Percentiles rank a stretch among this genome's conserved stretches.
phyloP scores from a whole-genome alignment of 2,888 invertebrate genomes.

The Blastobasis lacticolella region DNA sequence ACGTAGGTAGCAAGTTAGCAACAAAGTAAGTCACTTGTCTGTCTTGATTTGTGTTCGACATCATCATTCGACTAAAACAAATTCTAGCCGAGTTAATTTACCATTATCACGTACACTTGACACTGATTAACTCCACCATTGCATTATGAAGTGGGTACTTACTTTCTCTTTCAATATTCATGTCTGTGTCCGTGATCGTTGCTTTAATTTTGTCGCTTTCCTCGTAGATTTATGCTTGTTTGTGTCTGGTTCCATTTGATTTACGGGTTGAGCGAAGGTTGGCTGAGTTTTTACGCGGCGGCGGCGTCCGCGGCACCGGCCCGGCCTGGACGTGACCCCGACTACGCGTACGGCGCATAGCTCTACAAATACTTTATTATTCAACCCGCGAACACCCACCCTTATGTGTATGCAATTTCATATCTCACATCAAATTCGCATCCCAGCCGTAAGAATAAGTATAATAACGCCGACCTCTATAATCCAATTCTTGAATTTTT shows the following conservation, averaged over 20 bases:
- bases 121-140: constrained; percentile 18
- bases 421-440: constrained; percentile 28
- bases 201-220: constrained; percentile 23
- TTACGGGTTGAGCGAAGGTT: constrained; percentile 12
- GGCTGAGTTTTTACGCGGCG: constrained; percentile 18
- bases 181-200: constrained; percentile 35
- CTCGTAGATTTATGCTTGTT: constrained; percentile 15
- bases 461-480: constrained; percentile 1
- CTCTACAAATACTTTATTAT: constrained; percentile 41
- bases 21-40: too few relatives aligned
- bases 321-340: constrained; percentile 51
- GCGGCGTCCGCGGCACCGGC: constrained; percentile 42
- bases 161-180: constrained; percentile 54
- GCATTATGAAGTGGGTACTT: constrained; percentile 21
- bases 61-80: too few relatives aligned
- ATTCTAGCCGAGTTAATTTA: constrained; percentile 8
- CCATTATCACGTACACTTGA: constrained; percentile 15
- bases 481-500: constrained; percentile 5
- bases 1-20: too few relatives aligned
- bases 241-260: constrained; percentile 7
- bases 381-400: constrained; percentile 37
- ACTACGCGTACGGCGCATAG: constrained; percentile 34
- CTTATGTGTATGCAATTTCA: constrained; percentile 34
- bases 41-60: too few relatives aligned
- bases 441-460: constrained; percentile 12